A percentile compares a stretch with the other conserved stretches of the same genome.
phyloP scores from a whole-genome alignment of 2,113 vertebrate species.

The Rhabdornis inornatus region DNA sequence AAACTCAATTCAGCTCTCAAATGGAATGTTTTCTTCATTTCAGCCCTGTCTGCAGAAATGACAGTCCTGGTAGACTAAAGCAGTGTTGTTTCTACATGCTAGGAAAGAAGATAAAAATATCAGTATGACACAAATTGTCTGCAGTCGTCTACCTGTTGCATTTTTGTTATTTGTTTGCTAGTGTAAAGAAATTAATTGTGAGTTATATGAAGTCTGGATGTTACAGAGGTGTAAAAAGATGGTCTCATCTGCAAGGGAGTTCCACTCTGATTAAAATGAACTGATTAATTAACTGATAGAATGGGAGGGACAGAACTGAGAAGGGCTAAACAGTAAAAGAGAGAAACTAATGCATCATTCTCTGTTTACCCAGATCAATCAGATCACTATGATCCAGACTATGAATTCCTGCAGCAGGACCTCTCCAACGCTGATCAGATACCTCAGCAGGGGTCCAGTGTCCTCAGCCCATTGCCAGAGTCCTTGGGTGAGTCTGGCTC shows the following conservation, averaged over 20 bases:
- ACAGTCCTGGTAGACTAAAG: background rate
- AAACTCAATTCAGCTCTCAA: background rate
- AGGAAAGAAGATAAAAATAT: background rate
- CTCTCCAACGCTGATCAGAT: slow-evolving; percentile 85
- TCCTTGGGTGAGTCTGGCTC: slow-evolving; percentile 84
- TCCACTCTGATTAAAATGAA: background rate
- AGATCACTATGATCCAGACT: slow-evolving; percentile 97
- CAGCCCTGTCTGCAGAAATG: background rate
- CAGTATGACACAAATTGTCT: background rate
- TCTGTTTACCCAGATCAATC: slow-evolving; percentile 84
- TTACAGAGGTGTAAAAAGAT: background rate
- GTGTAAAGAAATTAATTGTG: background rate
- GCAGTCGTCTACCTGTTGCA: background rate
- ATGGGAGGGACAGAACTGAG: background rate
- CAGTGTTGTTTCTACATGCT: background rate
- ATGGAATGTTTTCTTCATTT: background rate
- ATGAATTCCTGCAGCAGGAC: slow-evolving; percentile 98
- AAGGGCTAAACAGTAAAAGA: background rate
- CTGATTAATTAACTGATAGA: background rate
- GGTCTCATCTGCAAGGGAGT: background rate
- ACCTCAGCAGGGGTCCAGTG: slow-evolving; percentile 74
- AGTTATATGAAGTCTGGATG: background rate
- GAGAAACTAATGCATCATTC: background rate
- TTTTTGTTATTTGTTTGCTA: background rate
- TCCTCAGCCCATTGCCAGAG: slow-evolving; percentile 91